Evolutionary conservation across 2,888 invertebrate genomes (phyloP), one percentile per base, ranked within the genome.

Genomic region (Clitarchus hookeri): DNA sequence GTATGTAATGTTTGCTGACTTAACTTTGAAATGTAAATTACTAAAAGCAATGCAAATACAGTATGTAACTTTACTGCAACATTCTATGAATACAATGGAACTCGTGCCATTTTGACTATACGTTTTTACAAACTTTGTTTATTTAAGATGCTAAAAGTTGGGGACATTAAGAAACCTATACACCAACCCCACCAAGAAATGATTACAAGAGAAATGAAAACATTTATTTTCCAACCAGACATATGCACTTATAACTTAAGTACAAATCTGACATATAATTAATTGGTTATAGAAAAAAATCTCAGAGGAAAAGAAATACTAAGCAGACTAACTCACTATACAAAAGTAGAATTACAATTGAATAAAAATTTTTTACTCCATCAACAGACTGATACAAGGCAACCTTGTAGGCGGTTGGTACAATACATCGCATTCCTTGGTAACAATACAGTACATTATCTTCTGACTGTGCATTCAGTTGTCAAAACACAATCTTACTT

Each of bases 311-410:
- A 65, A 65, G 65, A 65, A 65, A 65, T n/a, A n/a, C 65, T 65
- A 65, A 65, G 65, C 65, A 65, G 65, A 65, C 65, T 65, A 65
- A 65, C 8, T n/a, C 65, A 65, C n/a, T 65, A n/a, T 65, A 65
- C 65, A 65, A 9, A 65, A n/a, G 65, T n/a, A 65, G 2, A 65
- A 23, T 65, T 65, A 65, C 12, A 65, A 19, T 6, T 65, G 65
- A 65, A 65, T 65, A n/a, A 65, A 65, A 65, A 65, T 65, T 19
- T 23, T n/a, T 23, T 65, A 65, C 65, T 65, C 65, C n/a, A 65
- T 23, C 65, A n/a, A n/a, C n/a, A 65, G 53, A 53, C 19, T n/a
- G 65, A 19, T 65, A 65, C 65, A 65, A 65, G 8, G n/a, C 65
- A 23, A 65, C 19, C 65, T 65, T n/a, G 16, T 23, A 19, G 16